Conservation (phyloP, 2,113 vertebrate species). For the Salvator merianae region DNA sequence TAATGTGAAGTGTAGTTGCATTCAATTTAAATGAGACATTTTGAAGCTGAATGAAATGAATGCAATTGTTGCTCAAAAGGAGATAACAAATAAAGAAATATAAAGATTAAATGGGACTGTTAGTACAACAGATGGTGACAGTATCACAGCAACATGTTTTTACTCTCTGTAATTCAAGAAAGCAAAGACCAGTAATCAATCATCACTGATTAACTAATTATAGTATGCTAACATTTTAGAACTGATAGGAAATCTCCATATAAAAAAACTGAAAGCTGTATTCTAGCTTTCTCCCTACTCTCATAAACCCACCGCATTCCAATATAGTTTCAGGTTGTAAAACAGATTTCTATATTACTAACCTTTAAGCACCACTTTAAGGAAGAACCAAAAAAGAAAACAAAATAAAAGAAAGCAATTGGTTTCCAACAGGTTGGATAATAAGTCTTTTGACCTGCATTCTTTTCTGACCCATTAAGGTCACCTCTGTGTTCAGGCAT, state of each 20-base stretch:
- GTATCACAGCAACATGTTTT: slow-evolving; percentile 67
- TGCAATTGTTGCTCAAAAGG: slow-evolving; percentile 48
- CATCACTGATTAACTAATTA: slow-evolving; percentile 81
- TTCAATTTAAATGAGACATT: slow-evolving; percentile 66
- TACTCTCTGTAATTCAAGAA: slow-evolving; percentile 75
- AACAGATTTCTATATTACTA: slow-evolving; percentile 68
- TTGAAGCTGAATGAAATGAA: slow-evolving; percentile 56
- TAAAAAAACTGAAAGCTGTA: slow-evolving; percentile 4
- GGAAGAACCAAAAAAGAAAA: slow-evolving; percentile 53
- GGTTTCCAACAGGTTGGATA: slow-evolving; percentile 94
- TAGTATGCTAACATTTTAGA: slow-evolving; percentile 68
- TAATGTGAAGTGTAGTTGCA: slow-evolving; percentile 49
- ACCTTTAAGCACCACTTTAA: slow-evolving; percentile 76
- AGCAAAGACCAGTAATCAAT: slow-evolving; percentile 76
- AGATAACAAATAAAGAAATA: slow-evolving; percentile 57
- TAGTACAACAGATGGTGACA: slow-evolving; percentile 80
- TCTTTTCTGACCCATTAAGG: slow-evolving; percentile 90
- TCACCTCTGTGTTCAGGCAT: slow-evolving; percentile 80
- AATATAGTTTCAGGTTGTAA: slow-evolving; percentile 61
- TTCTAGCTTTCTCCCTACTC: slow-evolving; percentile 49
- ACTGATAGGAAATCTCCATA: slow-evolving; percentile 59
- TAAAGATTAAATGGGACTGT: slow-evolving; percentile 67
- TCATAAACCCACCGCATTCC: slow-evolving; percentile 23
- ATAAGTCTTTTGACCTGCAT: slow-evolving; percentile 96
- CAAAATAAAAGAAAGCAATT: slow-evolving; percentile 85